Conservation (phyloP, 2,797 vertebrate genomes). For the Sebastiscus albofasciatus region DNA sequence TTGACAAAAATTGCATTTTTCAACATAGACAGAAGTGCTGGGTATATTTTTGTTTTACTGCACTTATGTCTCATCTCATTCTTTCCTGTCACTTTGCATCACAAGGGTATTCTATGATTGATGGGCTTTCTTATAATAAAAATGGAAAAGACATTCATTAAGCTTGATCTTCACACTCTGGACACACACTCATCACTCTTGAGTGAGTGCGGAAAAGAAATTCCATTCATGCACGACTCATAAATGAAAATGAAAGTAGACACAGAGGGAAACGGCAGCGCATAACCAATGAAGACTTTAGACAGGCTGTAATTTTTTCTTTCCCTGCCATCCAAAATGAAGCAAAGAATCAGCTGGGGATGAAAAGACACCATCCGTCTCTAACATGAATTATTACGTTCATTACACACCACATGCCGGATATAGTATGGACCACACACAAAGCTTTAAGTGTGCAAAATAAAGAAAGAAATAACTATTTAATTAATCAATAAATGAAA, state of each 20-base stretch:
- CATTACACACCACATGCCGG: neutral
- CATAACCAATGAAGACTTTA: conserved; percentile 19
- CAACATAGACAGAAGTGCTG: neutral
- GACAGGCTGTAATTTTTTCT: neutral
- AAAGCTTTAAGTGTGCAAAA: neutral
- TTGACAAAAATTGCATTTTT: neutral
- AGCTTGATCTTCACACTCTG: conserved; percentile 28
- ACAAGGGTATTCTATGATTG: conserved; percentile 41
- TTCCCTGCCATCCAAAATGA: neutral
- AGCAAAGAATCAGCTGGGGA: neutral
- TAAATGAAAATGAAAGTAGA: conserved; percentile 48
- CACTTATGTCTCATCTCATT: conserved; percentile 37
- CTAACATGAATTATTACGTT: conserved; percentile 18
- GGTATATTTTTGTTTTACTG: neutral
- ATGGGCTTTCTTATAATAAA: conserved; percentile 54
- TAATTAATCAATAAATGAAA: conserved; percentile 7
- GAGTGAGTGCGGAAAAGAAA: conserved; percentile 10
- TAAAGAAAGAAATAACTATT: conserved; percentile 1
- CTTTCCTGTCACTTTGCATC: conserved; percentile 37
- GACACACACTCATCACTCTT: conserved; percentile 26
- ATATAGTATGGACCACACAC: neutral
- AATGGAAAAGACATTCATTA: conserved; percentile 67
- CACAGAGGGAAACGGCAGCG: neutral
- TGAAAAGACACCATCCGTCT: conserved; percentile 25
- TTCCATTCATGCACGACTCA: conserved; percentile 10